Evolutionary conservation across 2,888 invertebrate species (phyloP).

Genomic region (Rhogogaster chlorosoma): DNA sequence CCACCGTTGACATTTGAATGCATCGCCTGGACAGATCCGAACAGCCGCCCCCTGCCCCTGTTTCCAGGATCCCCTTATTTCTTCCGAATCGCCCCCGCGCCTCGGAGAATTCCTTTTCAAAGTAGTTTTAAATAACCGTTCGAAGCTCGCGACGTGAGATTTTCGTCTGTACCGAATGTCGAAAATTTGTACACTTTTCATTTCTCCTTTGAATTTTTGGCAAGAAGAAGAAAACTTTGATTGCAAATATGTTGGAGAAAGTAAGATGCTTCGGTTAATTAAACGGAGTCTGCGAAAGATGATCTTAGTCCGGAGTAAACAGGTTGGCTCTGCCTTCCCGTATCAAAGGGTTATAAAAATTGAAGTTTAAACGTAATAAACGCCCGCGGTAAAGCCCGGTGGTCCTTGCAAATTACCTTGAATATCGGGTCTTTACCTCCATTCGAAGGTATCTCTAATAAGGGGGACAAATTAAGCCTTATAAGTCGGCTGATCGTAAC

Average conservation of each 20-base stretch:
- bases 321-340: no score
- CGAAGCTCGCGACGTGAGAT: background rate
- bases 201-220: background rate
- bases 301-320: no score
- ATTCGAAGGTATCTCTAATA: conserved; percentile 30
- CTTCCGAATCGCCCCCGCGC: background rate
- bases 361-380: conserved; percentile 47
- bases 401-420: conserved; percentile 33
- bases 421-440: background rate
- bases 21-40: conserved; percentile 55
- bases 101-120: background rate
- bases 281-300: no score
- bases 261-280: no score
- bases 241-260: no score
- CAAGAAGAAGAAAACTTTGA: no score
- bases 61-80: background rate
- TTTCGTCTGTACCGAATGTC: background rate
- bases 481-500: conserved; percentile 14
- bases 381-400: conserved; percentile 34
- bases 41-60: conserved; percentile 1
- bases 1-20: conserved; percentile 76
- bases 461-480: conserved; percentile 28
- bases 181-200: no score
- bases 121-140: background rate
- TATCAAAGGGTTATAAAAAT: conserved; percentile 28